Evolutionary conservation across 2,888 invertebrate species (phyloP), one percentile per base, ranked within the genome.

Genomic region (Pammene fasciana): DNA sequence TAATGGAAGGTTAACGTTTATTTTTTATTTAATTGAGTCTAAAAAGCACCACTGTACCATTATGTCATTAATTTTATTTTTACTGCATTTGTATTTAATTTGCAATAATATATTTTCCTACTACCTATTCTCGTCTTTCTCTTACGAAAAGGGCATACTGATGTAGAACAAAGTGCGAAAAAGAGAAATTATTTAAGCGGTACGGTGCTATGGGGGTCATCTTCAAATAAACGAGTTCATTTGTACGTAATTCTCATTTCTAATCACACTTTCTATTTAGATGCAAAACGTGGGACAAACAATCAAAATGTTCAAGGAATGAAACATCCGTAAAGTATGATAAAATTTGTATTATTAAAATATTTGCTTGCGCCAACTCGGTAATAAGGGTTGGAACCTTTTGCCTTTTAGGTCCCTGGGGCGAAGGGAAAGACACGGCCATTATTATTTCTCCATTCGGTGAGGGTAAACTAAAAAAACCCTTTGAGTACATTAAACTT

Each of bases 361-460:
- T 73, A 67, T 73, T 73, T 72, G 66, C 72, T 71, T 71, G 41
- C 52, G 59, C 66, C 52, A 72, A 65, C 72, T 67, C 56, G 61
- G 71, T 74, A 73, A 70, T 65, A 70, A 71, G 59, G 70, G 68
- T 68, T 71, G 70, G 71, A 68, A 71, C 72, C 73, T 72, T 74
- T 73, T 70, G 67, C 73, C 67, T 70, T 73, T 73, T 73, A 18
- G 50, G 60, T 73, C 73, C 71, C 66, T 18, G 16, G 70, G 72
- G 73, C 59, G 52, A 45, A 52, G 45, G 68, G 38, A 70, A 66
- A 71, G 73, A 71, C 70, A 71, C 60, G 68, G 41, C 62, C 70
- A 74, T 73, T 74, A 74, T 74, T 74, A 73, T 74, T 74, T 72
- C 68, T 61, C 60, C 67, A 54, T 70, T 72, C 66, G 61, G 55